Base-by-base conservation (phyloP, 2,797 vertebrate species). In the Spatula versicolor region DNA sequence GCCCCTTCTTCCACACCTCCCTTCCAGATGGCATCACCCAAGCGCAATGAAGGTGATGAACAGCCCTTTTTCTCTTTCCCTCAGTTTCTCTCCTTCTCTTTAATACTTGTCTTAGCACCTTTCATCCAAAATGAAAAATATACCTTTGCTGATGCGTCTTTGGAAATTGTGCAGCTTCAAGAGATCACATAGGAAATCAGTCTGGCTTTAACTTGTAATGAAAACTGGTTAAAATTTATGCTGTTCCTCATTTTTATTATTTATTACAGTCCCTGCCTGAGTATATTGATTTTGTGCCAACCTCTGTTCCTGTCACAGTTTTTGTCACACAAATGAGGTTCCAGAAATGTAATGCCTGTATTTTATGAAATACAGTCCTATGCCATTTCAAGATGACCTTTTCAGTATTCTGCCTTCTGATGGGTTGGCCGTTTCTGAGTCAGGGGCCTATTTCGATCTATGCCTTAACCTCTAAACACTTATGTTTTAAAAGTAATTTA, bases 241-340 rank as follows among this genome's bases (percentile, higher is more conserved):
- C 80, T 94, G 43, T 84, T 97, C 69, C 91, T 97, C 80, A 84
- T 96, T 97, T 98, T 92, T 97, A 84, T 97, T 97, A 97, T 97
- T 97, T 97, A 98, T 97, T 94, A 60, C 82, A 90, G 37, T 83
- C 73, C 63, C 62, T 96, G 80, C 88, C 77, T 1, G 56, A 96
- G 83, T 95, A 59, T 97, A 98, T 97, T 98, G 95, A 97, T 97
- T 98, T 97, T 97, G 71, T 96, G 96, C 86, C 95, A 98, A 69
- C 87, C 88, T 96, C 83, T 96, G 94, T 95, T 96, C 95, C 93
- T 97, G 86, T 97, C 96, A 97, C 63, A 92, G 92, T 95, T 97
- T 97, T 97, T 97, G 92, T 96, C 93, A 96, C 73, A 82, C 93
- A 97, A 96, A 98, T 95, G 96, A 96, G 78, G 71, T 97, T 97